Base-by-base conservation (phyloP, 2,888 invertebrate genomes). In the Trypoxylon attenuatum region DNA sequence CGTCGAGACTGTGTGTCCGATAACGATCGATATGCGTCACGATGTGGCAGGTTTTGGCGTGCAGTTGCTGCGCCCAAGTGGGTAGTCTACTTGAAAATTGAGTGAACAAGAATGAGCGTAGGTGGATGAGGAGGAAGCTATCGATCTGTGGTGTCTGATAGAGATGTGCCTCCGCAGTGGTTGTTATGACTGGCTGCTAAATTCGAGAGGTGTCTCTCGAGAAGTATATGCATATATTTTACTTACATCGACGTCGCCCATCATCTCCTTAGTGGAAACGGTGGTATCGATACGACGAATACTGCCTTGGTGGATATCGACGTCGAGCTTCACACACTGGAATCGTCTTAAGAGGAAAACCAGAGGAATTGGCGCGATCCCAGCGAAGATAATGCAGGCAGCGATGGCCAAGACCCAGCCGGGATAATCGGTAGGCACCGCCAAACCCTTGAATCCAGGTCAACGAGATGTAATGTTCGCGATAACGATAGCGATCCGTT, bases 181-280 rank as follows among this genome's bases (percentile, higher is more conserved):
- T n/a, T n/a, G n/a, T n/a, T n/a, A n/a, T n/a, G n/a, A n/a, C n/a
- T n/a, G n/a, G n/a, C n/a, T n/a, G n/a, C n/a, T n/a, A n/a, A n/a
- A n/a, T n/a, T n/a, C n/a, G n/a, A n/a, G n/a, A n/a, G n/a, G n/a
- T n/a, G n/a, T n/a, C n/a, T n/a, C n/a, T n/a, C n/a, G n/a, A n/a
- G n/a, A 25, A 25, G 25, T 25, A 25, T n/a, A n/a, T 25, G 25
- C 25, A 13, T 33, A 33, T 6, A 33, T 10, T 60, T 22, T 71
- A 93, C 94, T 94, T 87, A 96, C 96, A 87, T 96, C 96, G 81
- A 95, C 95, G 80, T 96, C 96, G 71, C 94, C 95, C 90, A 97
- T 96, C 96, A 97, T 97, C 88, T 96, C 96, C 87, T 96, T 96
- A 21, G 96, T 97, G 18, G 96, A 96, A 8, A 96, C 95, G 0